Percentiles rank a stretch among this genome's conserved stretches.
Conservation (phyloP, 2,113 vertebrate species). For the Elephantulus edwardii region DNA sequence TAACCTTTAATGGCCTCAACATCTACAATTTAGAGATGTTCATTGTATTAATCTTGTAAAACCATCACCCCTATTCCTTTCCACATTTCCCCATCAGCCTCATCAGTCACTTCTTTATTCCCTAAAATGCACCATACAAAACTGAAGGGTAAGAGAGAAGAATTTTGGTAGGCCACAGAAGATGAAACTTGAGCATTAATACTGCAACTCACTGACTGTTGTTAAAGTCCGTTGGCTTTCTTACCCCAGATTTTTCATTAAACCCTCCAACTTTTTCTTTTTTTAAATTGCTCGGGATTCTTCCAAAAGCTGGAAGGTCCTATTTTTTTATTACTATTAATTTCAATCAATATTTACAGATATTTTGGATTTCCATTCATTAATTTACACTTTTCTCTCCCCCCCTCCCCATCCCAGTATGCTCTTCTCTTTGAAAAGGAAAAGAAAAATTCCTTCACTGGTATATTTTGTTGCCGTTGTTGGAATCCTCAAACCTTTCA, state of each 20-base stretch:
- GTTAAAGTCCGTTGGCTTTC: neutral
- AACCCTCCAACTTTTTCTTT: too few relatives aligned
- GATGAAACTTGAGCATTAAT: neutral
- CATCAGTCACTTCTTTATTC: too few relatives aligned
- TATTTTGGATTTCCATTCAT: too few relatives aligned
- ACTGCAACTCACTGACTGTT: too few relatives aligned
- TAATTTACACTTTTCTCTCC: too few relatives aligned
- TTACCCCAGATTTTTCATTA: neutral
- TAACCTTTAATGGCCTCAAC: neutral
- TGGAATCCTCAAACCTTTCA: neutral
- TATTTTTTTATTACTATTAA: too few relatives aligned
- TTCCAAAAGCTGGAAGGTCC: neutral
- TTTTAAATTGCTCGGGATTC: neutral
- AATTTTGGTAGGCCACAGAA: too few relatives aligned
- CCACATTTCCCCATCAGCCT: neutral
- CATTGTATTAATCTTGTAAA: neutral
- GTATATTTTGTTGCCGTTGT: too few relatives aligned
- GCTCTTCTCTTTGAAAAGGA: too few relatives aligned
- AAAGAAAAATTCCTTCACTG: too few relatives aligned
- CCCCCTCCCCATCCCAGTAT: too few relatives aligned
- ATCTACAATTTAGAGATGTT: neutral
- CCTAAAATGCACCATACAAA: neutral
- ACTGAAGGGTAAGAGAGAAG: neutral
- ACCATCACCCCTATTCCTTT: neutral
- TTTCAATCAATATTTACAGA: too few relatives aligned